Percentiles rank a stretch among this genome's conserved stretches.
phyloP scores from a whole-genome alignment of 2,113 vertebrate species.

The Sitta europaea region DNA sequence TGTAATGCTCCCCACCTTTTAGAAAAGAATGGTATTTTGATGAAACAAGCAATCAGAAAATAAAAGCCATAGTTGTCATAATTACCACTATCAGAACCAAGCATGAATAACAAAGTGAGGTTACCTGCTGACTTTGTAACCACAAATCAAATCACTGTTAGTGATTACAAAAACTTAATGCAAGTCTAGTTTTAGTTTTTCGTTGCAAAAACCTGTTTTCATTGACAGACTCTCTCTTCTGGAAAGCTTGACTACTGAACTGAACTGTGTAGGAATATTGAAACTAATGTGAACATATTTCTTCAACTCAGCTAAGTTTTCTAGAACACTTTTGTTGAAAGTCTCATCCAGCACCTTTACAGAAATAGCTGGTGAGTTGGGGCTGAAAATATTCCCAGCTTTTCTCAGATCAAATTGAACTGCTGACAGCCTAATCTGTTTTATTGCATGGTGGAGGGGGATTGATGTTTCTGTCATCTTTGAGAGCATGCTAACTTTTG shows the following conservation, averaged over 20 bases:
- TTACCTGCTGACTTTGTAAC: neutral
- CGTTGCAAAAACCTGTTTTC: neutral
- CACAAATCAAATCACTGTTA: neutral
- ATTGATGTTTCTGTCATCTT: neutral
- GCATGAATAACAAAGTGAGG: neutral
- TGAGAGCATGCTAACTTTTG: neutral
- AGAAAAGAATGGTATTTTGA: neutral
- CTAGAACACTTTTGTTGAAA: neutral
- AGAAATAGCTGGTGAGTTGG: neutral
- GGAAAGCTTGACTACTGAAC: neutral
- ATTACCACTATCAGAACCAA: neutral
- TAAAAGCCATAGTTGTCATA: neutral
- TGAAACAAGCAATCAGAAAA: neutral
- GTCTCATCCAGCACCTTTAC: neutral
- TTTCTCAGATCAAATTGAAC: neutral
- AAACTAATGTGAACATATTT: neutral
- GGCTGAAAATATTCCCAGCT: neutral
- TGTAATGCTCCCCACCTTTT: constrained; percentile 69
- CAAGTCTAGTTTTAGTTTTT: neutral
- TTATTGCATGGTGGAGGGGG: neutral
- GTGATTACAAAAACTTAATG: neutral
- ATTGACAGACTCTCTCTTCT: neutral
- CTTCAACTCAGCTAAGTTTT: neutral
- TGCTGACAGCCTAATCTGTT: neutral
- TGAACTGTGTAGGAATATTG: neutral